Conservation (phyloP, 2,113 vertebrate species). For the Saguinus imperator region DNA sequence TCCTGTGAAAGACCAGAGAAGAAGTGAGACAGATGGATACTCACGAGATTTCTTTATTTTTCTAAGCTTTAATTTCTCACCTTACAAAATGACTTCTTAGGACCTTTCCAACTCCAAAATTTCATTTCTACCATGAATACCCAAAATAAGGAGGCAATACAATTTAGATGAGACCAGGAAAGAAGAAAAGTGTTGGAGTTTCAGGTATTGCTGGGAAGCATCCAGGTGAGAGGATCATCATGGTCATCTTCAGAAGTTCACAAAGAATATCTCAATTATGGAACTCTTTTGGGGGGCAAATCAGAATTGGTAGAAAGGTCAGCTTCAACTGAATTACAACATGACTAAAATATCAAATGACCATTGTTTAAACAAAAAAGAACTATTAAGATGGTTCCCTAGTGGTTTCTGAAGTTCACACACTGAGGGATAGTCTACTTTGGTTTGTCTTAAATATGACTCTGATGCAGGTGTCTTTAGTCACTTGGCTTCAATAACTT, state of each 20-base stretch:
- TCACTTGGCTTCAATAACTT: not conserved
- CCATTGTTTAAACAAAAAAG: not conserved
- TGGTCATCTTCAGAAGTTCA: not conserved
- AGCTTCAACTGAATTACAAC: not conserved
- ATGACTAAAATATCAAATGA: conserved; percentile 26
- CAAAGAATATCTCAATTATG: not conserved
- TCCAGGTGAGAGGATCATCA: not conserved
- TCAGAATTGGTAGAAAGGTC: not conserved
- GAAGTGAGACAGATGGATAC: too few species aligned
- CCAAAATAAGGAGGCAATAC: not conserved
- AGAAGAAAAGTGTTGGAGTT: not conserved
- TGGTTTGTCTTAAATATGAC: not conserved
- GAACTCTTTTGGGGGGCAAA: not conserved
- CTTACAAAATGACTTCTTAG: not conserved
- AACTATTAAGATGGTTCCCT: not conserved
- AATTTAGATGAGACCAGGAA: not conserved
- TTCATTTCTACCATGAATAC: not conserved
- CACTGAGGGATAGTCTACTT: not conserved
- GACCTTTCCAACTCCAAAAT: not conserved
- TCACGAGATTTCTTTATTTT: not conserved
- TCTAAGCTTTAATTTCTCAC: not conserved
- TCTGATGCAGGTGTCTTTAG: not conserved
- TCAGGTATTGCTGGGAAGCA: not conserved
- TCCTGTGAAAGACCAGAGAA: not conserved
- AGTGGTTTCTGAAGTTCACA: not conserved